Conservation (phyloP, 1,140 invertebrate species). For the Aphis craccivora region DNA sequence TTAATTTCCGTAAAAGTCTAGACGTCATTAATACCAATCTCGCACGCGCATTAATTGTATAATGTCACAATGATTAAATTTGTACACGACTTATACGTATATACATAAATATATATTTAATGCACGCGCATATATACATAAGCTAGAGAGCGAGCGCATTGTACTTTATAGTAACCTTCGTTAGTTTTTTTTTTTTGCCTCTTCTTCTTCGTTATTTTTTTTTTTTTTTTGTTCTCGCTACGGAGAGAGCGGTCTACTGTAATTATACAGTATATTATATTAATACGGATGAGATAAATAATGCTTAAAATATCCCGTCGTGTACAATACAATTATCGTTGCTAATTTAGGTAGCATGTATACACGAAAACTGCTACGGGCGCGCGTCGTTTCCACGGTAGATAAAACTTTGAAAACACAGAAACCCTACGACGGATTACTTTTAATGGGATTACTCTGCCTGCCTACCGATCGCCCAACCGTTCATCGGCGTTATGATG, state of each 20-base stretch:
- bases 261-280: neutral
- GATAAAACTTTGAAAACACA: conserved; percentile 30
- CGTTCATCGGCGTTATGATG: neutral
- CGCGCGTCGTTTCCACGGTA: conserved; percentile 30
- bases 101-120: neutral
- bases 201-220: neutral
- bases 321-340: conserved; percentile 43
- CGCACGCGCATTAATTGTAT: conserved; percentile 29
- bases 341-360: conserved; percentile 21
- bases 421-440: neutral
- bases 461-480: neutral
- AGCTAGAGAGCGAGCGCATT: neutral
- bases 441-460: conserved; percentile 31
- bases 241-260: neutral
- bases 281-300: conserved; percentile 34
- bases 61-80: conserved; percentile 40
- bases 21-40: conserved; percentile 35
- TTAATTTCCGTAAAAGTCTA: conserved; percentile 27
- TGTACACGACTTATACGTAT: conserved; percentile 1
- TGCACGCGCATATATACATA: neutral
- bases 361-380: neutral
- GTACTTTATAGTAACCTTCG: neutral
- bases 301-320: neutral
- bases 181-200: neutral
- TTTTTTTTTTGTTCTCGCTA: neutral